Evolutionary conservation across 2,888 invertebrate species (phyloP).

Genomic region (Acleris literana): DNA sequence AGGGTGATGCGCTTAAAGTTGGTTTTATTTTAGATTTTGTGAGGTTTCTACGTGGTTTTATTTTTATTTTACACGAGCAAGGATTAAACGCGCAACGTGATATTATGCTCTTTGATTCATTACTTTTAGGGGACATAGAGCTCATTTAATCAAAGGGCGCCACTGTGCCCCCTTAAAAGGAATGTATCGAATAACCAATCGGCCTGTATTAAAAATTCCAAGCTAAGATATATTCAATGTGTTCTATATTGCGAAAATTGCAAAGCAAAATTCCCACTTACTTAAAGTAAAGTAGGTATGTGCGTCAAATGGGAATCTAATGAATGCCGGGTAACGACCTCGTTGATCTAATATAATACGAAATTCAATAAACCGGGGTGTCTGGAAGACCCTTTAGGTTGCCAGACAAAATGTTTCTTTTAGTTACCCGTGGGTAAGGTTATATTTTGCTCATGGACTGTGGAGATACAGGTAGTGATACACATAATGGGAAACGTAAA

Average conservation of each 20-base stretch:
- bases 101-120: too few relatives aligned
- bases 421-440: slow-evolving; percentile 9
- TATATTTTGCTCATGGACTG: background rate
- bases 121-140: too few relatives aligned
- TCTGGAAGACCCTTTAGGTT: slow-evolving; percentile 7
- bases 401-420: background rate
- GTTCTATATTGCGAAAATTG: background rate
- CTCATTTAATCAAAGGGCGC: too few relatives aligned
- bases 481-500: slow-evolving; percentile 38
- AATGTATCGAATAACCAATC: too few relatives aligned
- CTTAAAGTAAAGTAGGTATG: background rate
- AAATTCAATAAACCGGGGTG: slow-evolving; percentile 39
- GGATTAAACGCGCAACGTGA: too few relatives aligned
- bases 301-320: slow-evolving; percentile 37
- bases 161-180: too few relatives aligned
- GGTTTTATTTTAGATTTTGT: too few relatives aligned
- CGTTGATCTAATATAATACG: slow-evolving; percentile 38
- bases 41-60: too few relatives aligned
- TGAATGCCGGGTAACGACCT: slow-evolving; percentile 37
- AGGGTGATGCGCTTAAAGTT: too few relatives aligned
- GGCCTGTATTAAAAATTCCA: too few relatives aligned
- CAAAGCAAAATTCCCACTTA: background rate
- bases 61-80: too few relatives aligned
- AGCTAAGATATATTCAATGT: too few relatives aligned
- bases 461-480: slow-evolving; percentile 20